Evolutionary conservation across 2,888 invertebrate genomes (phyloP).

Genomic region (Seira musarum): DNA sequence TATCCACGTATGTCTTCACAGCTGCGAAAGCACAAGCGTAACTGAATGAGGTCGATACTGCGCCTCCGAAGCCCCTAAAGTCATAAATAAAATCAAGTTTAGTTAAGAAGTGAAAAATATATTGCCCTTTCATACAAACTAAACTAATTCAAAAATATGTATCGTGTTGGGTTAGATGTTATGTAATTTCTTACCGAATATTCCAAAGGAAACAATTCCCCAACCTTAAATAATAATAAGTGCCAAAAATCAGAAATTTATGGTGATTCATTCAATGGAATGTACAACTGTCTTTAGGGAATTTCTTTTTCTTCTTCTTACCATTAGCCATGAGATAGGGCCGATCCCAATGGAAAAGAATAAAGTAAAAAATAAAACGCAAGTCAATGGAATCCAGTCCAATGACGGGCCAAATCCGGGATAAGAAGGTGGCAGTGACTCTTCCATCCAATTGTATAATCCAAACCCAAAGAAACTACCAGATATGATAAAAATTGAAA

Average conservation of each 20-base stretch:
- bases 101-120: not conserved
- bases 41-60: conserved; percentile 88
- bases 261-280: not conserved
- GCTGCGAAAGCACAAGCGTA: conserved; percentile 90
- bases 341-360: conserved; percentile 91
- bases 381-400: conserved; percentile 88
- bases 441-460: conserved; percentile 86
- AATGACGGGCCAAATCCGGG: conserved; percentile 69
- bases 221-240: conserved; percentile 72
- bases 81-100: conserved; percentile 7
- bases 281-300: not conserved
- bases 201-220: conserved; percentile 87
- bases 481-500: conserved; percentile 88
- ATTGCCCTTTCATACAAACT: not conserved
- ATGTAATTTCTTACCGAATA: conserved; percentile 63
- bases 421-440: conserved; percentile 75
- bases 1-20: conserved; percentile 89
- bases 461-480: conserved; percentile 89
- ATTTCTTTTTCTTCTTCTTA: conserved; percentile 54
- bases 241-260: not conserved
- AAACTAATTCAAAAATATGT: conserved; percentile 14
- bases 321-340: conserved; percentile 87
- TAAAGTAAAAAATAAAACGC: conserved; percentile 87
- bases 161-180: not conserved
- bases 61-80: conserved; percentile 87